A percentile compares a stretch with the other conserved stretches of the same genome.
phyloP scores from a whole-genome alignment of 1,140 invertebrate species.

The Macrobrachium nipponense region DNA sequence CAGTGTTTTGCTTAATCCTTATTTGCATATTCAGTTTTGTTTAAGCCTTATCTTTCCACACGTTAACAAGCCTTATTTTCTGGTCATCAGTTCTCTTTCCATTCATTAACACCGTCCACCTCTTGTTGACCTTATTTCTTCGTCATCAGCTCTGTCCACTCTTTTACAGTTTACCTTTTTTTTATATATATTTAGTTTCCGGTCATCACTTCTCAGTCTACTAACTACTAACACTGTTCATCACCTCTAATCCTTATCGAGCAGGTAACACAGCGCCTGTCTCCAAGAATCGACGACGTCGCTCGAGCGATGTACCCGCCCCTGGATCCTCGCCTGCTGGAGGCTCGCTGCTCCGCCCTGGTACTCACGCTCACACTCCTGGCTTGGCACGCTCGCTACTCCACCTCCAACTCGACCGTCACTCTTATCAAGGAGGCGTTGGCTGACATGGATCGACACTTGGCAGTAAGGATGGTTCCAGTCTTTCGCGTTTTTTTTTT shows the following conservation, averaged over 20 bases:
- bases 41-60: too few relatives aligned
- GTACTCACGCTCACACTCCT: constrained; percentile 80
- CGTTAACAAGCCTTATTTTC: too few relatives aligned
- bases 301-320: constrained; percentile 81
- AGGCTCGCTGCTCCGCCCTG: constrained; percentile 78
- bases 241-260: not conserved
- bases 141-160: not conserved
- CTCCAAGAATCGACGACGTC: constrained; percentile 80
- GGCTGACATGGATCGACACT: constrained; percentile 77
- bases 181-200: too few relatives aligned
- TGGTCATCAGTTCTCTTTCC: not conserved
- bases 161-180: not conserved
- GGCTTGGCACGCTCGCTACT: constrained; percentile 73
- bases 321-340: constrained; percentile 77
- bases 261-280: constrained; percentile 76
- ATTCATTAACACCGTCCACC: not conserved
- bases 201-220: not conserved
- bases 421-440: constrained; percentile 79
- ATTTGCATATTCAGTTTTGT: too few relatives aligned
- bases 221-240: not conserved
- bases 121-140: not conserved
- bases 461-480: constrained; percentile 70
- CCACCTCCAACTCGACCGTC: constrained; percentile 70
- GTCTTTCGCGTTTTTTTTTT: not conserved
- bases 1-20: too few relatives aligned